phyloP scores from a whole-genome alignment of 2,888 invertebrate genomes.

The Meteorus cinctellus region DNA sequence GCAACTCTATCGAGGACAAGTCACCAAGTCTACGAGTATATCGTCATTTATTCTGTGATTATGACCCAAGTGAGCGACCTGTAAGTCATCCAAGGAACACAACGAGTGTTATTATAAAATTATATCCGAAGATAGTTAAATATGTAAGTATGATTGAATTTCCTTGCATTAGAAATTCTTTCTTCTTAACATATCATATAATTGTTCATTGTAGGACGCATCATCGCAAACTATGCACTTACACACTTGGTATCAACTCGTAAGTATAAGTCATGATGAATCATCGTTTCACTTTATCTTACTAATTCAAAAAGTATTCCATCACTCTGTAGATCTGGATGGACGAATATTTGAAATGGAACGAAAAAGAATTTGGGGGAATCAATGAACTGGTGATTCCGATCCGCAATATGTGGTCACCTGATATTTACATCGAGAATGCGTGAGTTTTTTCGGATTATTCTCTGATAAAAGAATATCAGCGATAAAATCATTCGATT shows the following conservation, averaged over 20 bases:
- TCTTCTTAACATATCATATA: too few species aligned
- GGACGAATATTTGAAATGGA: too few species aligned
- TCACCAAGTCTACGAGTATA: not conserved
- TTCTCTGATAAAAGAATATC: not conserved
- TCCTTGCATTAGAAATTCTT: not conserved
- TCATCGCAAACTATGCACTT: too few species aligned
- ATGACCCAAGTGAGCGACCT: not conserved
- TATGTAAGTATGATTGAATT: not conserved
- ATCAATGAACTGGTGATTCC: constrained; percentile 68
- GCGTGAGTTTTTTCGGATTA: constrained; percentile 70
- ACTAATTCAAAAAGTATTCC: too few species aligned
- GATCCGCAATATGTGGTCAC: constrained; percentile 83
- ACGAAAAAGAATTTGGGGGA: too few species aligned
- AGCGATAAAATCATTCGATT: too few species aligned
- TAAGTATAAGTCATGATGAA: too few species aligned
- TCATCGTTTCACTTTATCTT: too few species aligned
- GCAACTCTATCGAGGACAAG: not conserved
- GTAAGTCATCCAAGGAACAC: not conserved
- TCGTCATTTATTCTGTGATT: constrained; percentile 7
- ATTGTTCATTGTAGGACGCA: too few species aligned
- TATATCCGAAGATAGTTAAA: not conserved
- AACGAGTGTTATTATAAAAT: not conserved
- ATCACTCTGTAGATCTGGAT: too few species aligned
- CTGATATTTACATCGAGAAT: constrained; percentile 83
- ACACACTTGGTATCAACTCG: too few species aligned